Evolutionary conservation across 2,113 vertebrate species (phyloP), one percentile per base, ranked within the genome.

Genomic region (Aspidoscelis tigris): DNA sequence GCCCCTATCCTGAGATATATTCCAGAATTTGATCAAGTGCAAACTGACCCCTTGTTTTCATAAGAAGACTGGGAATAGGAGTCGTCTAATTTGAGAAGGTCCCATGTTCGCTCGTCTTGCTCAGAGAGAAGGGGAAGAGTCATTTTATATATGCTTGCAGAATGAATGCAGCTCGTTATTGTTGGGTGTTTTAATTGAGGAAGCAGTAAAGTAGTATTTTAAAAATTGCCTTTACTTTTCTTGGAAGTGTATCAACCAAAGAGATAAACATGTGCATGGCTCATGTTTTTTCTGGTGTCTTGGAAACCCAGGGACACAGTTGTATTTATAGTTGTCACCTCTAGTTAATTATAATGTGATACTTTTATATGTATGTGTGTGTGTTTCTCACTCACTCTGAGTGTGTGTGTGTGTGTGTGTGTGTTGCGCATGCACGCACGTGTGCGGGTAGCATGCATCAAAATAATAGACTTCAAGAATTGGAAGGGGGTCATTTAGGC

Each of bases 251-350:
- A 94, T 95, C 93, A 89, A 1, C 92, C 89, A 92, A 94, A 91
- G 93, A 89, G 84, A 93, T 92, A 93, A 93, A 87, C 89, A 84
- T 90, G 85, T 83, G 80, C 66, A 47, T 87, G 75, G 88, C 93
- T 74, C 93, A 88, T 91, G 76, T 70, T 92, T 88, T 95, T 92
- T 95, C 92, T 95, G 93, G 93, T 95, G 95, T 96, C 95, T 95
- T 96, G 94, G 95, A 96, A 96, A 96, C 95, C 93, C 87, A 24
- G 85, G 89, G 93, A 91, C 88, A 84, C 79, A 85, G 89, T 90
- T 92, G 94, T 93, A 94, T 93, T 95, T 95, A 93, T 93, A 94
- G 95, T 96, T 96, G 94, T 93, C 93, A 94, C 95, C 84, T 89
- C 84, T 68, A 69, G 93, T 95, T 95, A 96, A 96, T 95, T 96